Evolutionary conservation across 2,888 invertebrate species (phyloP).

Genomic region (Hirtodrosophila confusa): DNA sequence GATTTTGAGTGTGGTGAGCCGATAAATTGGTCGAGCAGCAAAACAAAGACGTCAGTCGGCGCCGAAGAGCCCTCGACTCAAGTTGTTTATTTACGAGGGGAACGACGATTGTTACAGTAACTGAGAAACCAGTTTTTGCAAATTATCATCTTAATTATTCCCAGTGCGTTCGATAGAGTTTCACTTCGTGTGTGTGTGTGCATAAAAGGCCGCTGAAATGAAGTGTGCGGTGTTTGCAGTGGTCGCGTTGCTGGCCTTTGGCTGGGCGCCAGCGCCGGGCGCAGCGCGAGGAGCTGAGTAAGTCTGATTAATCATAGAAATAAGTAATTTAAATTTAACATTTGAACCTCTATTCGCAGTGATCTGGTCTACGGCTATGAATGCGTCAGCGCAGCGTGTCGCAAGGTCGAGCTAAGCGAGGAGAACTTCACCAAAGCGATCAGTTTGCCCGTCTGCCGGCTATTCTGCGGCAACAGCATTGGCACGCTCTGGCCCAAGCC

Average conservation of each 20-base stretch:
- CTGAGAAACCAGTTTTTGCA: slow-evolving; percentile 56
- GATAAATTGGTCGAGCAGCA: slow-evolving; percentile 56
- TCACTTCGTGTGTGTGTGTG: neutral
- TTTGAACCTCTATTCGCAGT: slow-evolving; percentile 19
- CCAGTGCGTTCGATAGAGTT: slow-evolving; percentile 11
- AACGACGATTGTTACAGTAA: neutral
- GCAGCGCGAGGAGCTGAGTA: slow-evolving; percentile 49
- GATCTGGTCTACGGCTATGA: slow-evolving; percentile 82
- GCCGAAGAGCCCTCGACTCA: slow-evolving; percentile 20
- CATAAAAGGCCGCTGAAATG: slow-evolving; percentile 42
- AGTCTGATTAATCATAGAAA: slow-evolving; percentile 19
- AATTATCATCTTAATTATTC: slow-evolving; percentile 43
- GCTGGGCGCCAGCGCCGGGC: slow-evolving; percentile 34
- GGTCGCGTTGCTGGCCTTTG: slow-evolving; percentile 54
- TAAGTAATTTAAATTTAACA: neutral
- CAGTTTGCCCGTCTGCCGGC: slow-evolving; percentile 85
- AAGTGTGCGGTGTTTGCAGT: slow-evolving; percentile 32
- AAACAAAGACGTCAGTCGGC: slow-evolving; percentile 47
- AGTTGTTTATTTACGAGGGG: slow-evolving; percentile 19
- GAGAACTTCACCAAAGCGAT: slow-evolving; percentile 80
- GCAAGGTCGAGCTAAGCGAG: slow-evolving; percentile 80
- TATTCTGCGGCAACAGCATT: slow-evolving; percentile 85
- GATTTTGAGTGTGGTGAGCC: slow-evolving; percentile 43
- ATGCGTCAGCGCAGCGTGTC: slow-evolving; percentile 77
- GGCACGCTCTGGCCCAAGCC: slow-evolving; percentile 85